Evolutionary conservation across 2,797 vertebrate species (phyloP).

Genomic region (Acrossocheilus wenchowensis): DNA sequence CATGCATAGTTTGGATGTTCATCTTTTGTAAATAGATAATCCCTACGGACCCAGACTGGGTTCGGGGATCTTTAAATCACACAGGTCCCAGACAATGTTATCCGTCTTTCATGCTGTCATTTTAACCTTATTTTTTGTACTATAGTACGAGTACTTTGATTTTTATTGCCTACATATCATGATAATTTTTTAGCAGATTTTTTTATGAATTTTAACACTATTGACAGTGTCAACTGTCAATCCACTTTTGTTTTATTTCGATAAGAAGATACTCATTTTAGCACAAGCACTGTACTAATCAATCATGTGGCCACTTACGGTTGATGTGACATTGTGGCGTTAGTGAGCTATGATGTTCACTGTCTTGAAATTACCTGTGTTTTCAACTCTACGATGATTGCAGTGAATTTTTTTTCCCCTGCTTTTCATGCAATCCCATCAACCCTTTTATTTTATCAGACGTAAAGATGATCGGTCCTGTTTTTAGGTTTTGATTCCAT

Average conservation of each 20-base stretch:
- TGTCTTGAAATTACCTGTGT: constrained; percentile 43
- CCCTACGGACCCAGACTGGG: constrained; percentile 77
- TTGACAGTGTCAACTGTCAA: constrained; percentile 65
- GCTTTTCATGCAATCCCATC: constrained; percentile 57
- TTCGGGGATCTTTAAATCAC: constrained; percentile 34
- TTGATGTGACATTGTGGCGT: constrained; percentile 49
- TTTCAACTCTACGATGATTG: constrained; percentile 43
- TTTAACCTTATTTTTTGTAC: constrained; percentile 66
- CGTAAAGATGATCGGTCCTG: constrained; percentile 74
- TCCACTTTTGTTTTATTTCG: constrained; percentile 62
- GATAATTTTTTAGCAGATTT: constrained; percentile 66
- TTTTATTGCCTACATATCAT: constrained; percentile 68
- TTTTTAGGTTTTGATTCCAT: constrained; percentile 73
- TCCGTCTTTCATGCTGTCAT: constrained; percentile 33
- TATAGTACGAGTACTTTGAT: constrained; percentile 70
- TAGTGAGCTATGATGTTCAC: constrained; percentile 25
- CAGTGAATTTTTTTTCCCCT: constrained; percentile 60
- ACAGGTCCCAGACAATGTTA: constrained; percentile 55
- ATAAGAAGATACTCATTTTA: constrained; percentile 68
- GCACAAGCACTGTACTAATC: constrained; percentile 77
- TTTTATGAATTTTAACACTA: constrained; percentile 69
- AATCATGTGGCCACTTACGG: constrained; percentile 59
- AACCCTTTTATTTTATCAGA: constrained; percentile 71
- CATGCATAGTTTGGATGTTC: constrained; percentile 73
- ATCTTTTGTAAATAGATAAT: constrained; percentile 91